Evolutionary conservation across 1,140 invertebrate genomes (phyloP).

Genomic region (Samia ricini): DNA sequence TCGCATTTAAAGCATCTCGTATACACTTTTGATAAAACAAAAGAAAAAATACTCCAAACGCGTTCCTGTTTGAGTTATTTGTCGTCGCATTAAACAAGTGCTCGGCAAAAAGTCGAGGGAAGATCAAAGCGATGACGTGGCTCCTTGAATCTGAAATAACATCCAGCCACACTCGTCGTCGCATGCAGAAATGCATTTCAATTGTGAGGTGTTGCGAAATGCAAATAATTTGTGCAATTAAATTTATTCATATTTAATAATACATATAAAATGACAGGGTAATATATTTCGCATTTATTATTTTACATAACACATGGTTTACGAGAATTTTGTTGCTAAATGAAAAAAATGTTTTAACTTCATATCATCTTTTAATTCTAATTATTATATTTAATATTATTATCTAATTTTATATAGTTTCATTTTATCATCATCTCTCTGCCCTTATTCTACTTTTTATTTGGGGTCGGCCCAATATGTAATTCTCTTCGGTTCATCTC

Average conservation of each 20-base stretch:
- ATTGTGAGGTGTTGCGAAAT: slow-evolving; percentile 25
- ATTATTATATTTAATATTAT: too few relatives aligned
- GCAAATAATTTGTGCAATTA: not conserved
- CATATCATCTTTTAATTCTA: too few relatives aligned
- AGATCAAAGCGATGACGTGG: slow-evolving; percentile 69
- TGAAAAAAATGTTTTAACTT: too few relatives aligned
- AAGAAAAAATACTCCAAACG: slow-evolving; percentile 14
- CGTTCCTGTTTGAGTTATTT: slow-evolving; percentile 70
- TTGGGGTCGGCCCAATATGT: too few relatives aligned
- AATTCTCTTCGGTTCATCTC: too few relatives aligned
- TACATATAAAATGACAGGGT: too few relatives aligned
- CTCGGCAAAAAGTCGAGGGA: slow-evolving; percentile 62
- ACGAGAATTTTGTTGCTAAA: too few relatives aligned
- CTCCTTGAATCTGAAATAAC: slow-evolving; percentile 59
- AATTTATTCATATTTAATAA: not conserved
- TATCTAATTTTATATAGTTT: too few relatives aligned
- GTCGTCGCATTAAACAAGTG: slow-evolving; percentile 71
- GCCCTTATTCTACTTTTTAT: too few relatives aligned
- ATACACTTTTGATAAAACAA: slow-evolving; percentile 53
- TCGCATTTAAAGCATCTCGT: slow-evolving; percentile 49
- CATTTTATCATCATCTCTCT: too few relatives aligned
- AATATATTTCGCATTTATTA: too few relatives aligned
- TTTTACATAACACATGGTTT: too few relatives aligned
- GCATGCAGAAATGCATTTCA: slow-evolving; percentile 27
- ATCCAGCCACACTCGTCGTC: slow-evolving; percentile 46